Base-by-base conservation (phyloP, 1,140 invertebrate species). In the Ephestia elutella region DNA sequence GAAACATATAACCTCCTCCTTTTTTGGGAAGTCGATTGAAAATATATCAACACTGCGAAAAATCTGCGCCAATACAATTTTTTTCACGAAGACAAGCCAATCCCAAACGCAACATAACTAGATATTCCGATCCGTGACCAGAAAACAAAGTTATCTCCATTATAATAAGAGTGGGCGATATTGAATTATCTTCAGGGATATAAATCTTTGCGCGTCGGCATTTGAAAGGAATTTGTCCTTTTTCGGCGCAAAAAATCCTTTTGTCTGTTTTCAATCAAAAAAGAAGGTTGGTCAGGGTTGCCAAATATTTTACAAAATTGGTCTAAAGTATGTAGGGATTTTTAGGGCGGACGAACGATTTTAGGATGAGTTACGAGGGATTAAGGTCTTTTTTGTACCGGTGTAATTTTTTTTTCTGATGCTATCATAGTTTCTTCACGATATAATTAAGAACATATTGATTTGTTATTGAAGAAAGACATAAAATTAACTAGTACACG, bases 201-300 rank as follows among this genome's bases (percentile, higher is more conserved):
- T 69, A 77, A 73, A 75, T 75, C 74, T 70, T 64, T 35, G 60
- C 55, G 50, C 66, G 58, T 53, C 49, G 68, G 68, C 68, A 75
- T 73, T 75, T 71, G 70, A 71, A 68, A 71, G 69, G 71, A 65
- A 70, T 79, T 81, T 79, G 71, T 73, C 73, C 67, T 70, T 81
- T 80, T 78, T 69, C 60, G 50, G 50, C 55, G 57, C 54, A 53
- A 62, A 69, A 74, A 78, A 71, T 72, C 70, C 73, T 70, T 81
- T 79, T 78, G 76, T 73, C 68, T 73, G 71, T 68, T 75, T 81
- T 81, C 75, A 76, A 79, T 79, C 70, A 73, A 73, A 74, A 25
- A 32, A 71, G 56, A 69, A 53, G 54, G 53, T 28, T 10, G 61
- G 54, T 53, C 62, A 73, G 73, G 70, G 74, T 30, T 68, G 65